phyloP scores from a whole-genome alignment of 2,888 invertebrate genomes.

The Heliconius hortense region DNA sequence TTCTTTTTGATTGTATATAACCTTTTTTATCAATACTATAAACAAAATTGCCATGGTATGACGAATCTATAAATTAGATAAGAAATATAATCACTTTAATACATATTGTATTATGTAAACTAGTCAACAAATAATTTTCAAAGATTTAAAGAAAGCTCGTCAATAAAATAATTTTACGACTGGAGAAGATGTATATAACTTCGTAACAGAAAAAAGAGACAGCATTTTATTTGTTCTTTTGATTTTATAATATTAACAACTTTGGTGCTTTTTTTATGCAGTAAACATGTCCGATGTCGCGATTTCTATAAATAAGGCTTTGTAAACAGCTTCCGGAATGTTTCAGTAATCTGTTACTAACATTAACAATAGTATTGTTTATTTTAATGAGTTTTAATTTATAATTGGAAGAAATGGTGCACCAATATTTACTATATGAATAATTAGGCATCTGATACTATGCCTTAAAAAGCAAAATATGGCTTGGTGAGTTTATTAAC shows the following conservation, averaged over 20 bases:
- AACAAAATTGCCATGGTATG: constrained; percentile 66
- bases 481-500: constrained; percentile 7
- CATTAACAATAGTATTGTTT: constrained; percentile 59
- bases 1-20: constrained; percentile 79
- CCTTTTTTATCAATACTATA: constrained; percentile 76
- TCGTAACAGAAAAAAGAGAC: constrained; percentile 50
- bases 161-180: constrained; percentile 29
- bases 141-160: constrained; percentile 23
- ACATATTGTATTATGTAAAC: constrained; percentile 50
- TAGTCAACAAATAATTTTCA: constrained; percentile 62
- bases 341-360: constrained; percentile 79
- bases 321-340: constrained; percentile 82
- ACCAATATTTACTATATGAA: constrained; percentile 44
- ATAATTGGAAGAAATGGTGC: constrained; percentile 47
- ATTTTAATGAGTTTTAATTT: constrained; percentile 40
- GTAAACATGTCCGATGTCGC: constrained; percentile 66
- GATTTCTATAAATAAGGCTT: constrained; percentile 72
- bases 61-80: constrained; percentile 49
- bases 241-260: constrained; percentile 66
- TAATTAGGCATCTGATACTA: neutral
- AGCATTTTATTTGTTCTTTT: constrained; percentile 47
- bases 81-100: constrained; percentile 31
- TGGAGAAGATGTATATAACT: constrained; percentile 67
- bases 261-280: constrained; percentile 68
- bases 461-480: neutral